phyloP scores from a whole-genome alignment of 2,797 vertebrate genomes.

The Rhinoraja longicauda region DNA sequence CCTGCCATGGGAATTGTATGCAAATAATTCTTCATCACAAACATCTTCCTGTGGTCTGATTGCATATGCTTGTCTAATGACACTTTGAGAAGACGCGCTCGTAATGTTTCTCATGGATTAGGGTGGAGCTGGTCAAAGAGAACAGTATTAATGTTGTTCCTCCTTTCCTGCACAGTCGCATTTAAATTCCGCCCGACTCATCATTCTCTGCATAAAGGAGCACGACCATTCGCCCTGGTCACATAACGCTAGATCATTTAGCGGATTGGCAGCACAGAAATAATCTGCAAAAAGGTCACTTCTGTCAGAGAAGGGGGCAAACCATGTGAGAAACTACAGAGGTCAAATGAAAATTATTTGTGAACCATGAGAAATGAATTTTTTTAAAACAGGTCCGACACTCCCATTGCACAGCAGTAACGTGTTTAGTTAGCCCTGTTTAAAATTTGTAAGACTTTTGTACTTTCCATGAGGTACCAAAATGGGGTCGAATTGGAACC shows the following conservation, averaged over 20 bases:
- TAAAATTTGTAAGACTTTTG: neutral
- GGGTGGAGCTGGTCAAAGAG: neutral
- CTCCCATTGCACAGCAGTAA: neutral
- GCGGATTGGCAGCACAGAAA: neutral
- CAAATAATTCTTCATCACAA: neutral
- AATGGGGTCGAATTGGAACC: neutral
- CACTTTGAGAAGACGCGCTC: slow-evolving; percentile 1
- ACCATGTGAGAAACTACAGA: neutral
- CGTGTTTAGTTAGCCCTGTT: neutral
- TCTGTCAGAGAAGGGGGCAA: neutral
- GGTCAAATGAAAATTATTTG: neutral
- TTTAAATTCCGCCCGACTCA: slow-evolving; percentile 9
- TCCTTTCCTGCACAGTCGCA: neutral
- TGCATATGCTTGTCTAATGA: neutral
- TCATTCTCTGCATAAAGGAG: neutral
- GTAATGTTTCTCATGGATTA: slow-evolving; percentile 19
- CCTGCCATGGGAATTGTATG: neutral
- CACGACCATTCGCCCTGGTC: neutral
- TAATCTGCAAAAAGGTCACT: neutral
- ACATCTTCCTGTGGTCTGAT: neutral
- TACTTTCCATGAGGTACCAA: neutral
- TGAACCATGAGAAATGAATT: slow-evolving; percentile 3
- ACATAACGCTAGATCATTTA: neutral
- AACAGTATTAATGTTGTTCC: neutral
- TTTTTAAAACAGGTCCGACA: neutral